These are phyloP conservation scores for Clivina fossor DNA, from an alignment of 2,888 invertebrate genomes.

Conservation along the genomic window DNA sequence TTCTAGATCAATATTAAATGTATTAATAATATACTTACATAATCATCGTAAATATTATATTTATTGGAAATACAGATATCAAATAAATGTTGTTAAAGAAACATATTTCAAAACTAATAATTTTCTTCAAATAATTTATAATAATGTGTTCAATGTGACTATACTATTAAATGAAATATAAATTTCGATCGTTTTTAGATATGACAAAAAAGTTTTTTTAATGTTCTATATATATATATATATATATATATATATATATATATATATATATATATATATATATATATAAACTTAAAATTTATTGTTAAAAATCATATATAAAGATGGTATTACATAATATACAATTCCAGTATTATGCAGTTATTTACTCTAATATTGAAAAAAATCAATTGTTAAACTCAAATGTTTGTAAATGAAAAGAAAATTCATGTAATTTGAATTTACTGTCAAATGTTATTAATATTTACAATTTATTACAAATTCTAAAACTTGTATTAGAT, in stretches of 20 bases:
- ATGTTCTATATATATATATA: not conserved
- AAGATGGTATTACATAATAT: not conserved
- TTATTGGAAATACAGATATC: too few species aligned
- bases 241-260: not conserved
- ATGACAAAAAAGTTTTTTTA: not conserved
- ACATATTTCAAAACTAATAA: too few species aligned
- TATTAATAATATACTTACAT: too few species aligned
- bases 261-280: not conserved
- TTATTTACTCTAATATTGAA: too few species aligned
- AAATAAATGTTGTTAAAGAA: too few species aligned
- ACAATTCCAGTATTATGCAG: not conserved
- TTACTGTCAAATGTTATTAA: conserved; percentile 13
- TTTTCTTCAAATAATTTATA: too few species aligned
- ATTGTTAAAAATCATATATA: not conserved
- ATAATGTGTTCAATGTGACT: too few species aligned
- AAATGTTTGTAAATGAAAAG: conserved; percentile 13
- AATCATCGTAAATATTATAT: too few species aligned
- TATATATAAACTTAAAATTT: not conserved
- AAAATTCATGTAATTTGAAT: conserved; percentile 12
- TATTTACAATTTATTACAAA: conserved; percentile 8
- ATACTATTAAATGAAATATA: too few species aligned
- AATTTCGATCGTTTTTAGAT: too few species aligned
- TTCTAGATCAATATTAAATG: too few species aligned
- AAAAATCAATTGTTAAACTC: conserved; percentile 11
- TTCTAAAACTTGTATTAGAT: conserved; percentile 14